These are phyloP conservation scores for Drosophila meridiana DNA, from an alignment of 2,888 invertebrate species.

Conservation along the genomic window DNA sequence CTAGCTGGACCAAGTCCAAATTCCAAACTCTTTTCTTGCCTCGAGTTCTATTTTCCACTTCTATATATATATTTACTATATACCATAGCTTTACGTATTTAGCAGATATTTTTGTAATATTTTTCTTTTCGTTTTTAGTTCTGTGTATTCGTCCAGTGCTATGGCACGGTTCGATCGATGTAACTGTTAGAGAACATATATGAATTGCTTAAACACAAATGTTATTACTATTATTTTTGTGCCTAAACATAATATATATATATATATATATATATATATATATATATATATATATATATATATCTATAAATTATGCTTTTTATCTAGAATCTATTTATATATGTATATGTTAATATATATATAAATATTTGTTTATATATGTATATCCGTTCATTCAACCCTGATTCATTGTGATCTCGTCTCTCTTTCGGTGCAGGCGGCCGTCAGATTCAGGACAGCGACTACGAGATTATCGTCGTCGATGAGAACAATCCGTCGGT, in stretches of 20 bases:
- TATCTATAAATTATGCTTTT: conserved; percentile 1
- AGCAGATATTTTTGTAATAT: conserved; percentile 5
- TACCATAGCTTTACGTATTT: conserved; percentile 8
- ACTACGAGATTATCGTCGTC: conserved; percentile 95
- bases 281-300: not conserved
- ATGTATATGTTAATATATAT: conserved; percentile 1
- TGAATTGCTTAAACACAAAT: not conserved
- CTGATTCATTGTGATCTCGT: conserved; percentile 7
- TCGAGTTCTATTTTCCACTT: not conserved
- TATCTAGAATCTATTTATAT: conserved; percentile 8
- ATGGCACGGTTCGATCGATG: conserved; percentile 3
- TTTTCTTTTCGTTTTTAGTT: not conserved
- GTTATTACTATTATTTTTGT: conserved; percentile 1
- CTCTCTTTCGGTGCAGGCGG: conserved; percentile 71
- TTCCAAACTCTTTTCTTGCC: not conserved
- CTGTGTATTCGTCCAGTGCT: conserved; percentile 19
- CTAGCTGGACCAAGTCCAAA: too few species aligned
- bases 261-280: not conserved
- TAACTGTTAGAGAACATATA: conserved; percentile 11
- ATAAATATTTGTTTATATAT: not conserved
- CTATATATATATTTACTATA: conserved; percentile 4
- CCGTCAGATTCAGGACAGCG: conserved; percentile 89
- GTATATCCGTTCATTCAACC: not conserved
- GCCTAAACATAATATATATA: conserved; percentile 1
- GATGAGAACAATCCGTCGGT: conserved; percentile 94